These are phyloP conservation scores for Barnardius zonarius DNA, from an alignment of 2,113 vertebrate genomes.

Conservation along the genomic window DNA sequence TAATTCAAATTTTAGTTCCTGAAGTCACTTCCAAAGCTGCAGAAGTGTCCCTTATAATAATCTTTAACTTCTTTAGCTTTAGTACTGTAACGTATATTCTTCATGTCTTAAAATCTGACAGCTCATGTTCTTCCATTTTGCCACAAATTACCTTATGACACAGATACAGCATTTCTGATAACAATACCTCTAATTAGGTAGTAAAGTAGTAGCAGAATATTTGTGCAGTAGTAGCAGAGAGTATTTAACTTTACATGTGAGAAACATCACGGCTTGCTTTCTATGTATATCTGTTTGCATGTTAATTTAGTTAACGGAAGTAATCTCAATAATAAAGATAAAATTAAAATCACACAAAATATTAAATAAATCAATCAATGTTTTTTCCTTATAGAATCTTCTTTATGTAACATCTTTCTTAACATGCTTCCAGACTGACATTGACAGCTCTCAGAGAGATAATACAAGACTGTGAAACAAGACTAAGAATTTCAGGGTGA, in stretches of 20 bases:
- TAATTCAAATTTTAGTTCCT: background rate
- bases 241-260: background rate
- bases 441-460: background rate
- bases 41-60: background rate
- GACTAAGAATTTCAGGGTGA: background rate
- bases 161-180: background rate
- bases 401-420: background rate
- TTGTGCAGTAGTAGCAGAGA: background rate
- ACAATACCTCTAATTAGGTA: background rate
- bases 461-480: background rate
- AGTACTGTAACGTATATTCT: background rate
- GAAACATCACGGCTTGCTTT: background rate
- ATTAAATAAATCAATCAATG: accelerated
- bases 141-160: background rate
- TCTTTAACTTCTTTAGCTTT: background rate
- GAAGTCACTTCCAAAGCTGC: background rate
- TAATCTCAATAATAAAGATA: background rate
- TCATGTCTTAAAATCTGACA: background rate
- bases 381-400: background rate
- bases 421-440: background rate
- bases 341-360: background rate
- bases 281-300: background rate
- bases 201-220: background rate
- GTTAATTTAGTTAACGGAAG: background rate
- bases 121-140: background rate